A percentile compares a stretch with the other conserved stretches of the same genome.
Evolutionary conservation across 1,140 invertebrate genomes (phyloP).

Genomic region (Bicyclus anynana): DNA sequence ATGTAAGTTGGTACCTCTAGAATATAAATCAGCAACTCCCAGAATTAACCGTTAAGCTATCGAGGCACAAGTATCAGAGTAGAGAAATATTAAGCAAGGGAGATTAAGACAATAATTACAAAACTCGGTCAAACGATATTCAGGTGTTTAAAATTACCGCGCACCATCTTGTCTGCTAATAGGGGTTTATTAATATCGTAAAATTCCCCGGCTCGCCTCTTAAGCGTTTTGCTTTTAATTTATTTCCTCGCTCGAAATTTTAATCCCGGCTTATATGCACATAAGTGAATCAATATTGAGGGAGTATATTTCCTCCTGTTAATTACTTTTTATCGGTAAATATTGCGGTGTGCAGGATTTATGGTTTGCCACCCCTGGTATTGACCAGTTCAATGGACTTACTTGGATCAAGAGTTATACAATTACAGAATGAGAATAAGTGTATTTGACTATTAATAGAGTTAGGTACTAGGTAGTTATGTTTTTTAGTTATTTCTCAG

Average conservation of each 20-base stretch:
- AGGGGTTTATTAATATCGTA: slow-evolving; percentile 48
- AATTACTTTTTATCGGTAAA: not conserved
- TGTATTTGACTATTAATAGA: no score
- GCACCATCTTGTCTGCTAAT: slow-evolving; percentile 43
- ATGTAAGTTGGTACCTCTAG: no score
- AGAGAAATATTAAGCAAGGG: not conserved
- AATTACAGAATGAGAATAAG: no score
- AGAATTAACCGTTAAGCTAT: no score
- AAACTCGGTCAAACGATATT: slow-evolving; percentile 39
- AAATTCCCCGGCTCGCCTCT: slow-evolving; percentile 33
- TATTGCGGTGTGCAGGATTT: not conserved
- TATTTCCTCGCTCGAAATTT: slow-evolving; percentile 28
- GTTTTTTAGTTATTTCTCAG: no score
- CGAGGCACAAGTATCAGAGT: not conserved
- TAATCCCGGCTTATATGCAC: slow-evolving; percentile 31
- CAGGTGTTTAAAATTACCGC: slow-evolving; percentile 35
- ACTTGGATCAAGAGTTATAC: no score
- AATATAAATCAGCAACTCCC: no score
- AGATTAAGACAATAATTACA: slow-evolving; percentile 27
- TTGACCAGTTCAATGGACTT: no score
- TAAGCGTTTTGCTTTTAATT: slow-evolving; percentile 45
- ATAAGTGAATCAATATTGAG: slow-evolving; percentile 22
- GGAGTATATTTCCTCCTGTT: not conserved
- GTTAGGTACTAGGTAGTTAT: no score
- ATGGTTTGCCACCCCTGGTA: not conserved